Evolutionary conservation across 2,113 vertebrate genomes (phyloP).

Genomic region (Sebastes schlegelii): DNA sequence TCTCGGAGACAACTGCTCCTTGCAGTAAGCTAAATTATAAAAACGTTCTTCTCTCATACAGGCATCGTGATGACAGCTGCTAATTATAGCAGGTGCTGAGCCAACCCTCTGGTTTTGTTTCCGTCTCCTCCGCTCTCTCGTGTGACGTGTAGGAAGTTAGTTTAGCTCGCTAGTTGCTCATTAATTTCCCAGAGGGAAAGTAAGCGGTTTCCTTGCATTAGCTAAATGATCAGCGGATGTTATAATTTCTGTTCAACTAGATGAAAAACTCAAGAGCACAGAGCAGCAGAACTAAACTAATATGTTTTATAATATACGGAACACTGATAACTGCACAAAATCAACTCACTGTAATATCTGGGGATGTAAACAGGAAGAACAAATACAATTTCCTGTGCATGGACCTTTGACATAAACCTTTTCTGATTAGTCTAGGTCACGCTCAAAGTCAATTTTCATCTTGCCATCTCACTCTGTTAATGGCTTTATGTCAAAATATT

Average conservation of each 20-base stretch:
- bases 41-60: constrained; percentile 16
- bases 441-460: too few relatives aligned
- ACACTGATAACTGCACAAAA: neutral
- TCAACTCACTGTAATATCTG: neutral
- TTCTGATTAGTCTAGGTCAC: neutral
- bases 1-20: neutral
- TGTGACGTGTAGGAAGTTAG: constrained; percentile 39
- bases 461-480: neutral
- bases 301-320: constrained; percentile 4
- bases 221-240: constrained; percentile 33
- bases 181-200: constrained; percentile 61
- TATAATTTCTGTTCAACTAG: constrained; percentile 21
- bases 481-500: neutral
- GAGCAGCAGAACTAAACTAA: constrained; percentile 9
- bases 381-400: neutral
- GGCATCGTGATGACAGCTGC: constrained; percentile 42
- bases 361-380: neutral
- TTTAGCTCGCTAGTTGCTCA: constrained; percentile 33
- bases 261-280: constrained; percentile 1
- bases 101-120: constrained; percentile 51
- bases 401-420: neutral
- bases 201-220: constrained; percentile 28
- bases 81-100: constrained; percentile 56
- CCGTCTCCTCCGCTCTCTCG: constrained; percentile 33
- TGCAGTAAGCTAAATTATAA: constrained; percentile 13